Evolutionary conservation across 2,797 vertebrate species (phyloP).

Genomic region (Phrynocephalus forsythii): DNA sequence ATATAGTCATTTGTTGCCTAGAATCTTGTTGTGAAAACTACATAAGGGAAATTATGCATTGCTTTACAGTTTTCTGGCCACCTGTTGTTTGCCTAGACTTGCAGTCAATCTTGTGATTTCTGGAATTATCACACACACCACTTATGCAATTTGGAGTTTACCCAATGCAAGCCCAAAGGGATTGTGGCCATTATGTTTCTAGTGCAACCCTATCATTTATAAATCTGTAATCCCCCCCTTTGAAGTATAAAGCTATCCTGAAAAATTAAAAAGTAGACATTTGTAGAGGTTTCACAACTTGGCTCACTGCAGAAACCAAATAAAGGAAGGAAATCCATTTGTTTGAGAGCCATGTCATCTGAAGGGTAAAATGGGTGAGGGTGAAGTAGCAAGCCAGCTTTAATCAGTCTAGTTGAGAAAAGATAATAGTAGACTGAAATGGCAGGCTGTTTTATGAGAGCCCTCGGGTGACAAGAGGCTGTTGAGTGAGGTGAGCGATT

Average conservation of each 20-base stretch:
- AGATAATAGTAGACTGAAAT: slow-evolving; percentile 25
- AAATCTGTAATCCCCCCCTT: background rate
- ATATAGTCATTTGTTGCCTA: too few species aligned
- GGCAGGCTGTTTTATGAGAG: background rate
- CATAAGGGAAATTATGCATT: too few species aligned
- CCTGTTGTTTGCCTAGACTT: too few species aligned
- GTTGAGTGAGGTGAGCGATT: slow-evolving; percentile 1
- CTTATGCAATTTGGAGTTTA: too few species aligned
- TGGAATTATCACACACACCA: too few species aligned
- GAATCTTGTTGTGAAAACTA: too few species aligned
- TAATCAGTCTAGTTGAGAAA: background rate
- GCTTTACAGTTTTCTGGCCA: too few species aligned
- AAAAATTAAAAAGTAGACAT: slow-evolving; percentile 49
- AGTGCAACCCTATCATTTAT: background rate
- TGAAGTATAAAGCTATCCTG: slow-evolving; percentile 37
- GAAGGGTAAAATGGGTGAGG: slow-evolving; percentile 30
- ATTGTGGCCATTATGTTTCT: too few species aligned
- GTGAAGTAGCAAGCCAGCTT: slow-evolving; percentile 16
- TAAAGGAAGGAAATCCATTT: slow-evolving; percentile 53
- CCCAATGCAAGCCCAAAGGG: too few species aligned
- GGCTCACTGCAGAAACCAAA: slow-evolving; percentile 17
- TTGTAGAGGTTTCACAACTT: slow-evolving; percentile 45
- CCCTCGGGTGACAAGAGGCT: background rate
- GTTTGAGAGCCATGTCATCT: slow-evolving; percentile 29
- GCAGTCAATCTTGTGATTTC: too few species aligned